Conservation (phyloP, 2,113 vertebrate genomes). For the Thomomys bottae region DNA sequence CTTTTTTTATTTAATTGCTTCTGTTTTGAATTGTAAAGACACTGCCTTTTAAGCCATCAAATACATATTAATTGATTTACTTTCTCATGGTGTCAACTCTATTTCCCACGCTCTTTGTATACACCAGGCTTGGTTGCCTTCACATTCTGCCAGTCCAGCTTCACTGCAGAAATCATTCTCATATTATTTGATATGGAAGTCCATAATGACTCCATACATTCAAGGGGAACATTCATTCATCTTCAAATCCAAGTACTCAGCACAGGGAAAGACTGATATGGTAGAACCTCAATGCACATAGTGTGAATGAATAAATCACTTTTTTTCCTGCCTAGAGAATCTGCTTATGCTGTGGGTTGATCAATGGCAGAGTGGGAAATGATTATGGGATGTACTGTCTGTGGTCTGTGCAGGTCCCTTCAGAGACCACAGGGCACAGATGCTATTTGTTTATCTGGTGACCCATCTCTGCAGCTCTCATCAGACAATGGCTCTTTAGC, state of each 20-base stretch:
- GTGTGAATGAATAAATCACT: background rate
- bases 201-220: background rate
- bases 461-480: background rate
- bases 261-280: background rate
- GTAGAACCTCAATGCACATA: background rate
- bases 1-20: conserved; percentile 21
- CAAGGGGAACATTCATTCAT: background rate
- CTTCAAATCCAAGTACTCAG: conserved; percentile 20
- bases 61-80: conserved; percentile 21
- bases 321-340: background rate
- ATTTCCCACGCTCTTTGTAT: conserved; percentile 24
- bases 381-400: background rate
- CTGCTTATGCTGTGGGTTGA: background rate
- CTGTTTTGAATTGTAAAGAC: conserved; percentile 13
- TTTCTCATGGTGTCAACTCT: background rate
- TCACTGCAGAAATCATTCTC: background rate
- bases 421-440: background rate
- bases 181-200: background rate
- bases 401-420: background rate
- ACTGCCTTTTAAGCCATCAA: background rate
- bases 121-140: background rate
- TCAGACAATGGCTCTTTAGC: background rate
- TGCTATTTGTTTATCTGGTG: background rate
- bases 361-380: background rate
- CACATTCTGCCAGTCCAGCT: background rate